phyloP scores from a whole-genome alignment of 2,113 vertebrate genomes.

The Eleginops maclovinus region DNA sequence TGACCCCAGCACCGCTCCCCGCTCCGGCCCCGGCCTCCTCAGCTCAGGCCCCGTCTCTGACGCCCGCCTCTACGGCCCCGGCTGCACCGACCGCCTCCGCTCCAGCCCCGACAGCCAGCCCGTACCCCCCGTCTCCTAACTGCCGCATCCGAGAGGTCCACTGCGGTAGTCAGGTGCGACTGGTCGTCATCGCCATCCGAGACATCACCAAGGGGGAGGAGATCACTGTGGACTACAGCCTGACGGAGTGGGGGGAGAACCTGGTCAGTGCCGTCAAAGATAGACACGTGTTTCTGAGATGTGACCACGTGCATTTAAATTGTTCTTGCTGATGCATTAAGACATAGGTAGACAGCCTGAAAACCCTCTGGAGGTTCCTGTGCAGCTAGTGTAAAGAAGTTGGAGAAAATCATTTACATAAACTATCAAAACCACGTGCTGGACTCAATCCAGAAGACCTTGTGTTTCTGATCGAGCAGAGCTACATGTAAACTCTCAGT shows the following conservation, averaged over 20 bases:
- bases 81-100: constrained; percentile 56
- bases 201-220: constrained; percentile 87
- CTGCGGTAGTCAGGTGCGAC: constrained; percentile 84
- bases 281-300: not conserved
- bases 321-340: not conserved
- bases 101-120: constrained; percentile 60
- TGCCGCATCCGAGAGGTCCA: constrained; percentile 86
- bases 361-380: not conserved
- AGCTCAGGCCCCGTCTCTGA: constrained; percentile 60
- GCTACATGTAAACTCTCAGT: not conserved
- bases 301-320: not conserved
- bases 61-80: constrained; percentile 64
- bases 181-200: constrained; percentile 85
- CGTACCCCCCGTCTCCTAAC: constrained; percentile 82
- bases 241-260: constrained; percentile 86
- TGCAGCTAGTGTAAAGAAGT: not conserved
- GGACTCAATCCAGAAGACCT: constrained; percentile 2
- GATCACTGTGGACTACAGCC: constrained; percentile 87
- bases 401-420: not conserved
- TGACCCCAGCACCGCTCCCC: constrained; percentile 43
- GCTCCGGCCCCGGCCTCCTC: constrained; percentile 49
- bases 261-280: constrained; percentile 67
- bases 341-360: not conserved
- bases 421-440: not conserved
- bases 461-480: constrained; percentile 1